Conservation (phyloP, 2,888 invertebrate species). For the Tortrix viridana region DNA sequence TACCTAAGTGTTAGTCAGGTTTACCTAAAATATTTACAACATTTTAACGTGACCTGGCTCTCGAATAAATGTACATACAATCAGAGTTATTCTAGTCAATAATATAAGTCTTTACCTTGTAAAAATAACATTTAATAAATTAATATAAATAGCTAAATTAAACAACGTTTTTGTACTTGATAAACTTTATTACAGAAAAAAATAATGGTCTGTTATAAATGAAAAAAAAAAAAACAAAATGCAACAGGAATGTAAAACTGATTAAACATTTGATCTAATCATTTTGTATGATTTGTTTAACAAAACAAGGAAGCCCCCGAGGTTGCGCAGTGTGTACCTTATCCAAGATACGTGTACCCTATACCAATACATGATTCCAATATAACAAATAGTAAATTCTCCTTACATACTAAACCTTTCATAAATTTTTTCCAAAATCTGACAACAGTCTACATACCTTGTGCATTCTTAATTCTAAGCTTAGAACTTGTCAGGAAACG, state of each 20-base stretch:
- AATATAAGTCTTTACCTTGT: slow-evolving; percentile 58
- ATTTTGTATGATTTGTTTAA: slow-evolving; percentile 55
- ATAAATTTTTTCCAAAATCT: slow-evolving; percentile 56
- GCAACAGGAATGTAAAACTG: slow-evolving; percentile 75
- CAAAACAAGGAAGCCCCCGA: slow-evolving; percentile 48
- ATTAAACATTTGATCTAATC: slow-evolving; percentile 72
- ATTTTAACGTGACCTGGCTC: not conserved
- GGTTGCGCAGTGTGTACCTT: slow-evolving; percentile 12
- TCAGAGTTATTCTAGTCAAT: slow-evolving; percentile 78
- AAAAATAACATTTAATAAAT: slow-evolving; percentile 46
- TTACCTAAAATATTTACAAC: slow-evolving; percentile 6
- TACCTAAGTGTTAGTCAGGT: slow-evolving; percentile 4
- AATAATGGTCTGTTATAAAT: slow-evolving; percentile 55
- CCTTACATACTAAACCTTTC: slow-evolving; percentile 47
- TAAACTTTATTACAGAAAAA: slow-evolving; percentile 66
- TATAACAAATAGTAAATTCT: slow-evolving; percentile 33
- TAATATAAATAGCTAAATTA: slow-evolving; percentile 55
- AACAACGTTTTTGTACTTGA: slow-evolving; percentile 61
- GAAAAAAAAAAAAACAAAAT: slow-evolving; percentile 56
- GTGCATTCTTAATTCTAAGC: slow-evolving; percentile 39
- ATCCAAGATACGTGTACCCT: slow-evolving; percentile 1
- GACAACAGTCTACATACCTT: slow-evolving; percentile 48
- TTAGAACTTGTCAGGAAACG: slow-evolving; percentile 3
- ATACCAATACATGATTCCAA: slow-evolving; percentile 13
- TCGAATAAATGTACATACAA: slow-evolving; percentile 47